Evolutionary conservation across 2,888 invertebrate genomes (phyloP), one percentile per base, ranked within the genome.

Genomic region (Dastarcus helophoroides): DNA sequence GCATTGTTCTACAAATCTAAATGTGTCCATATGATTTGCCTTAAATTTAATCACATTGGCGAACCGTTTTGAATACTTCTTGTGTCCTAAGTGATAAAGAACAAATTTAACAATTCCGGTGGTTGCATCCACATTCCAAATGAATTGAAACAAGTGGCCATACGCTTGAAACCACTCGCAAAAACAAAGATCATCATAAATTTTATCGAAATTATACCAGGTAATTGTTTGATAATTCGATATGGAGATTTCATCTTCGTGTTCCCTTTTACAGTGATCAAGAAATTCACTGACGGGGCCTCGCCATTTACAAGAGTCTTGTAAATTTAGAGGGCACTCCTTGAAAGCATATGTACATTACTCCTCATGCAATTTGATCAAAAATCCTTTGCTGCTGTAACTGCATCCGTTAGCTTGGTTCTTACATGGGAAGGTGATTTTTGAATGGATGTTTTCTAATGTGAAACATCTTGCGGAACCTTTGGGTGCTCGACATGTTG

Each of bases 401-500:
- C 9, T 22, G 22, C 48, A 48, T n/a, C 47, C 48, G 9, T 39
- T 33, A 4, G 40, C 38, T 21, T 40, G 30, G 26, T 48, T 43
- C 11, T 30, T 33, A 23, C 48, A 47, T 2, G 43, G 44, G 34
- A 44, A 46, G 10, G 37, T 26, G 7, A 46, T 37, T 26, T 33
- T 39, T 2, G 33, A 32, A 0, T 47, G 41, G 13, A 49, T 26
- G 22, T 43, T 46, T 21, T 49, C 49, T 17, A 49, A 25, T 2
- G 47, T 46, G 25, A 38, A 44, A 21, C 48, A 48, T 8, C 49
- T 33, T 3, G 44, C 38, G 8, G 37, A 37, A 4, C 33, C 26
- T 5, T 43, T 38, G 3, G 8, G 10, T n/a, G 32, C 14, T 10
- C 40, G 30, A 25, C 49, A 49, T 6, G 39, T 40, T 1, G 49